Conservation (phyloP, 1,140 invertebrate species). For the Mycetomoellerius zeteki region DNA sequence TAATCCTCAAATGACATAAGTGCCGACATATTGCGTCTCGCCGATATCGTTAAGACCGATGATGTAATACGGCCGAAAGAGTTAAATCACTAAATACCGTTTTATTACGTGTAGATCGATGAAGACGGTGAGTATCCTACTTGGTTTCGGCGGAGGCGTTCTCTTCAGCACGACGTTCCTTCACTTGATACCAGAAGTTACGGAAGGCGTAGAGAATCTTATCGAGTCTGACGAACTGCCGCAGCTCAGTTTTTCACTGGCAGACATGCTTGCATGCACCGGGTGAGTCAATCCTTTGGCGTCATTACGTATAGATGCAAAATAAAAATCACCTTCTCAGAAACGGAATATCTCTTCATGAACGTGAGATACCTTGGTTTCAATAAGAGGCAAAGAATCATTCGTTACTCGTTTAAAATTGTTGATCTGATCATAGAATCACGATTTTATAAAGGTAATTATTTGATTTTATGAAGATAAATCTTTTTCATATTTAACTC, state of each 20-base stretch:
- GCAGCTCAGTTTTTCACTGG: slow-evolving; percentile 89
- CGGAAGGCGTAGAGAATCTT: slow-evolving; percentile 89
- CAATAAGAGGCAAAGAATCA: neutral
- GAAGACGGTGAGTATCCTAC: slow-evolving; percentile 88
- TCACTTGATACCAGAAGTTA: slow-evolving; percentile 96
- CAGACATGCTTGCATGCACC: slow-evolving; percentile 91
- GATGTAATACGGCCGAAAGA: neutral
- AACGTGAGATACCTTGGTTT: neutral
- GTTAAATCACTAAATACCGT: neutral
- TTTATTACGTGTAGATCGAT: slow-evolving; percentile 80
- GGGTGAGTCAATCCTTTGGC: slow-evolving; percentile 81
- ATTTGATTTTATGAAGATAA: neutral
- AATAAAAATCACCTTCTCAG: neutral
- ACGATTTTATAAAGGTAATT: neutral
- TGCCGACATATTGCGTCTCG: slow-evolving; percentile 74
- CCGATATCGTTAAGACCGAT: slow-evolving; percentile 69
- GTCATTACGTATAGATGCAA: neutral
- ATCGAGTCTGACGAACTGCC: slow-evolving; percentile 86
- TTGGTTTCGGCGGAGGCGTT: slow-evolving; percentile 97
- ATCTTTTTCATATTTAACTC: too few relatives aligned
- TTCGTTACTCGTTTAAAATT: neutral
- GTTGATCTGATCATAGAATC: neutral
- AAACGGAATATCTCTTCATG: neutral
- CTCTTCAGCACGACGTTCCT: slow-evolving; percentile 96
- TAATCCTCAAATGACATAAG: neutral